These are phyloP conservation scores for Nothocercus nigrocapillus DNA, from an alignment of 2,113 vertebrate species.

Conservation along the genomic window DNA sequence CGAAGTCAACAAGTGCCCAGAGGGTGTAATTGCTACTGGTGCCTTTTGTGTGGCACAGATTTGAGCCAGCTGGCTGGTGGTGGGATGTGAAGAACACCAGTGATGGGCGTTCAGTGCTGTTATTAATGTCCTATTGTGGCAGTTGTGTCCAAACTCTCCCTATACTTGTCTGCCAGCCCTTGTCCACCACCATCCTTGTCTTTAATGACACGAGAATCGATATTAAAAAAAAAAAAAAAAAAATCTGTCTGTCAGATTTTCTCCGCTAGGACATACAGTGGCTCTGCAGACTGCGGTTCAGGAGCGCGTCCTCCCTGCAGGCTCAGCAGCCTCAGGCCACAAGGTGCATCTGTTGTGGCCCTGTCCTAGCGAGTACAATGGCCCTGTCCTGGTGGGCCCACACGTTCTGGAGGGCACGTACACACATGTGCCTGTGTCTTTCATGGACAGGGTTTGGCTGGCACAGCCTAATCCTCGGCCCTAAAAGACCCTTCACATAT, in stretches of 20 bases:
- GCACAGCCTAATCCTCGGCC: slow-evolving; percentile 15
- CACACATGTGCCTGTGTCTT: background rate
- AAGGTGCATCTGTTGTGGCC: background rate
- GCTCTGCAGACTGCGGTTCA: background rate
- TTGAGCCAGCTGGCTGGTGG: background rate
- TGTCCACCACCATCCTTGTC: background rate
- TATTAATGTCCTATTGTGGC: background rate
- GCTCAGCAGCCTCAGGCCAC: fast-evolving
- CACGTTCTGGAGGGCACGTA: background rate
- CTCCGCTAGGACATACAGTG: background rate
- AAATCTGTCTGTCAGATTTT: background rate
- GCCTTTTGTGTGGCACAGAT: background rate
- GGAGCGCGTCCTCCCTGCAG: background rate
- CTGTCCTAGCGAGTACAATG: background rate
- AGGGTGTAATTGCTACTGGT: background rate
- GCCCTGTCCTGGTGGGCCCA: background rate
- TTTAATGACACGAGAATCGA: background rate
- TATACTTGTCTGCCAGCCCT: background rate
- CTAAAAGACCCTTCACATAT: slow-evolving; percentile 52
- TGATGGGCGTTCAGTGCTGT: background rate
- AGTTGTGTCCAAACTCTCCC: background rate
- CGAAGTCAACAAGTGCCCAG: background rate
- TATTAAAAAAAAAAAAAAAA: background rate
- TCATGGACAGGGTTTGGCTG: background rate
- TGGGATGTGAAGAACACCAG: background rate